Evolutionary conservation across 2,888 invertebrate genomes (phyloP).

Genomic region (Oscheius sp.): DNA sequence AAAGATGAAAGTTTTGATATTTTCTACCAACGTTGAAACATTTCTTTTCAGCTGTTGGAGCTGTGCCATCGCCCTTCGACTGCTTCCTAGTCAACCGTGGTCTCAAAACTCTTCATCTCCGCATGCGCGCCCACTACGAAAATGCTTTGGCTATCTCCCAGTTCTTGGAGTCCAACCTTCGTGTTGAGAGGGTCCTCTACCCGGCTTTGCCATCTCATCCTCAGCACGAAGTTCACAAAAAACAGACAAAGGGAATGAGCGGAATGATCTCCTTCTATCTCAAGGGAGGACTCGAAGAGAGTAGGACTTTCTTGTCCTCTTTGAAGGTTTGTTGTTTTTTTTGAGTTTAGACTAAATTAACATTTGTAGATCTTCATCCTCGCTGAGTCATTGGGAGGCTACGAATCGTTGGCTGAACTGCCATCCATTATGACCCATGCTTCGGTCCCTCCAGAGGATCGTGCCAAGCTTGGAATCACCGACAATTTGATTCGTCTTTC

Average conservation of each 20-base stretch:
- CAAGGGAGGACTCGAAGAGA: slow-evolving; percentile 80
- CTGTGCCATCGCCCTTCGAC: slow-evolving; percentile 94
- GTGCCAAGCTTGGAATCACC: slow-evolving; percentile 81
- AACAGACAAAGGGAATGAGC: slow-evolving; percentile 84
- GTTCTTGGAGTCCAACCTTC: slow-evolving; percentile 82
- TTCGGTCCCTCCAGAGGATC: slow-evolving; percentile 82
- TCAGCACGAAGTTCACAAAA: slow-evolving; percentile 82
- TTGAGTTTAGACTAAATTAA: no score
- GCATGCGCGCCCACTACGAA: slow-evolving; percentile 88
- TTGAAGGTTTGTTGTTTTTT: no score
- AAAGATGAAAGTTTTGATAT: no score
- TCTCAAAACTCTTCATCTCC: slow-evolving; percentile 87
- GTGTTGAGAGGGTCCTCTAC: slow-evolving; percentile 77
- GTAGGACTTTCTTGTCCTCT: slow-evolving; percentile 79
- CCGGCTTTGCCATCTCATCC: slow-evolving; percentile 84
- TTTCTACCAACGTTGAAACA: no score
- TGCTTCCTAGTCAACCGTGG: slow-evolving; percentile 89
- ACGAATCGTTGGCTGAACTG: slow-evolving; percentile 90
- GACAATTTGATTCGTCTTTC: slow-evolving; percentile 86
- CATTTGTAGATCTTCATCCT: slow-evolving; percentile 84
- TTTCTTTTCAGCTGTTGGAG: slow-evolving; percentile 80
- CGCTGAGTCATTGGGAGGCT: slow-evolving; percentile 94
- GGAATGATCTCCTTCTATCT: slow-evolving; percentile 91
- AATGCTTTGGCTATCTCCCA: slow-evolving; percentile 83
- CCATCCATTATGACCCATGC: slow-evolving; percentile 94